Conservation (phyloP, 2,113 vertebrate genomes). For the Ochotona curzoniae region DNA sequence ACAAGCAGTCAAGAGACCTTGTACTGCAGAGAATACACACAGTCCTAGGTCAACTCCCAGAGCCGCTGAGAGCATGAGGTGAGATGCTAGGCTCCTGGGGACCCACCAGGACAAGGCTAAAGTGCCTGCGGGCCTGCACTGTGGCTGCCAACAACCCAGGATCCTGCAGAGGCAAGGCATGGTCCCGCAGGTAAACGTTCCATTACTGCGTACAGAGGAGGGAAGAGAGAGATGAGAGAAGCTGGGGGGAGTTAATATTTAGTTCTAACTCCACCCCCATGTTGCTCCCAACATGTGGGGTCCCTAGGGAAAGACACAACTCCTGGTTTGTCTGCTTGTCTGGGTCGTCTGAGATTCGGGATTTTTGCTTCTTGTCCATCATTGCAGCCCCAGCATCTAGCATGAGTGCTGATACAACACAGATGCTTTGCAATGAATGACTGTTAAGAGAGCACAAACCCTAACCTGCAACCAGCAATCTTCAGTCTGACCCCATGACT, state of each 20-base stretch:
- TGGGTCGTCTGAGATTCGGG: too few relatives aligned
- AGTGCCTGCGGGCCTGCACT: neutral
- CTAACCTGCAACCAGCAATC: slow-evolving; percentile 34
- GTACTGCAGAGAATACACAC: neutral
- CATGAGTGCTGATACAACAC: neutral
- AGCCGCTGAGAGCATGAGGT: neutral
- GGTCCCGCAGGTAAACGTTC: neutral
- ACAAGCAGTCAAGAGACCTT: neutral
- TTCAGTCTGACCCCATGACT: neutral
- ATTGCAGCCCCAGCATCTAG: neutral
- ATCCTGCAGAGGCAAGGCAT: neutral
- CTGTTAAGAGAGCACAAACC: neutral
- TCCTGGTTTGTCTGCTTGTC: neutral
- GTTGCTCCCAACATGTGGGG: slow-evolving; percentile 9
- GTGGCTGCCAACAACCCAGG: neutral
- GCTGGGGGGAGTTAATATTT: neutral
- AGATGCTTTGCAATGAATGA: slow-evolving; percentile 1
- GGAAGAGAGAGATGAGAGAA: neutral
- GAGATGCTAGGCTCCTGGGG: neutral
- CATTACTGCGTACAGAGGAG: neutral
- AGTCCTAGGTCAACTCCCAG: neutral
- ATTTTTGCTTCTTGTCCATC: neutral
- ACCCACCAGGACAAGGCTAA: neutral
- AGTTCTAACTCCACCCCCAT: neutral
- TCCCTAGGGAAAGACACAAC: neutral